These are phyloP conservation scores for Gymnogyps californianus DNA, from an alignment of 2,113 vertebrate species.

Conservation along the genomic window DNA sequence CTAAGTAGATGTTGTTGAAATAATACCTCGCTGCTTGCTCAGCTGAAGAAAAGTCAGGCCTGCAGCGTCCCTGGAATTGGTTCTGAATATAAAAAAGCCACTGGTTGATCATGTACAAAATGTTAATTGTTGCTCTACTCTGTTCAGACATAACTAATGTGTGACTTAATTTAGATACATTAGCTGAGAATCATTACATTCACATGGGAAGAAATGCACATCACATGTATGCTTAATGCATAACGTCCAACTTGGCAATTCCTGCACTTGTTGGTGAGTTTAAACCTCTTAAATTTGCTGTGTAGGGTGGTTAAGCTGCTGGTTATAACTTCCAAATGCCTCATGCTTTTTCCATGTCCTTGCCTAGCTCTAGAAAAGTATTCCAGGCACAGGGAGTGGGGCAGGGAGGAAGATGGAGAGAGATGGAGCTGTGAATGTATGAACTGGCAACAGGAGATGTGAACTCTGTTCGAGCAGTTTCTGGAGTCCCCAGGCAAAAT, in stretches of 20 bases:
- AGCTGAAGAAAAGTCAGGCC: neutral
- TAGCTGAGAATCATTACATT: neutral
- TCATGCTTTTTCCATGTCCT: neutral
- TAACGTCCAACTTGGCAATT: neutral
- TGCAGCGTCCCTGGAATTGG: neutral
- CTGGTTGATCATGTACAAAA: neutral
- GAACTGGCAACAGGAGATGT: neutral
- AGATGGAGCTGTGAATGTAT: neutral
- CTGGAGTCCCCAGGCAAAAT: neutral
- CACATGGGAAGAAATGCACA: neutral
- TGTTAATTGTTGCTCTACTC: neutral
- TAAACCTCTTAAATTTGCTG: constrained; percentile 11
- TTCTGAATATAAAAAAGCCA: neutral
- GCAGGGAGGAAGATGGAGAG: neutral
- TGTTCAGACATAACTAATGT: constrained; percentile 22
- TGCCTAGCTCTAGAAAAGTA: neutral
- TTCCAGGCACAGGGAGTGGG: neutral
- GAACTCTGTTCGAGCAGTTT: neutral
- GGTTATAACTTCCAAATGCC: neutral
- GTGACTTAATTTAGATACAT: neutral
- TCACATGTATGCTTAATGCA: neutral
- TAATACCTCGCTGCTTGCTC: neutral
- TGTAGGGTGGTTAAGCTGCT: neutral
- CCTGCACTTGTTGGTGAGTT: neutral
- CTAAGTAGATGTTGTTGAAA: neutral